Base-by-base conservation (phyloP, 1,140 invertebrate species). In the Bombus vancouverensis region DNA sequence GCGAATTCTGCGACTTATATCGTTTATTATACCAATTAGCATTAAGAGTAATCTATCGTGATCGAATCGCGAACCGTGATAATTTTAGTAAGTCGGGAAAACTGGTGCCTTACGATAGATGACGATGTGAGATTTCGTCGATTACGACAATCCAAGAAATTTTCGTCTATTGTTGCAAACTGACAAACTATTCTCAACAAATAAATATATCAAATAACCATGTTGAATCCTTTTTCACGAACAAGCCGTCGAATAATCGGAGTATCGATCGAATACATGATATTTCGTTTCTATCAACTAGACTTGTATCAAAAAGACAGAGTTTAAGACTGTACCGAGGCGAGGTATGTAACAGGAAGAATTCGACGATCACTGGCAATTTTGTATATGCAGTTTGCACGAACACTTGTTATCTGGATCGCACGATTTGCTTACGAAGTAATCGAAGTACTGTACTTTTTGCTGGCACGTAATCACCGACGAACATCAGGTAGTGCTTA, bases 81-180 rank as follows among this genome's bases (percentile, higher is more conserved):
- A 70, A 42, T 57, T 25, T 28, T 62, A 9, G 0, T 57, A 15
- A 70, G 42, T 74, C 12, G 32, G 3, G 44, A 32, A 9, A 44
- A n/a, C 39, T 22, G 42, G 47, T 83, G 74, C 82, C 82, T 79
- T 84, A 6, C 28, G 59, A 68, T 10, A n/a, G 65, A 6, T 32
- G n/a, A 65, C 28, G 5, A 65, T 62, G 12, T 12, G 42, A 65
- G 18, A 68, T 83, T 68, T 15, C 15, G 44, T 80, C 25, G 42
- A 9, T 8, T 39, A 39, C 1, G 66, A n/a, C 18, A 25, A 25
- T 39, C 32, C 28, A n/a, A 28, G 1, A 47, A 75, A 57, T 77
- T 28, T 70, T 57, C 22, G 28, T 32, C 34, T 34, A 22, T 74
- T 57, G 18, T 70, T 9, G 9, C 34, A 42, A n/a, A 53, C 8